These are phyloP conservation scores for Chaetogeoica ovagalla DNA, from an alignment of 2,888 invertebrate species.

Conservation along the genomic window DNA sequence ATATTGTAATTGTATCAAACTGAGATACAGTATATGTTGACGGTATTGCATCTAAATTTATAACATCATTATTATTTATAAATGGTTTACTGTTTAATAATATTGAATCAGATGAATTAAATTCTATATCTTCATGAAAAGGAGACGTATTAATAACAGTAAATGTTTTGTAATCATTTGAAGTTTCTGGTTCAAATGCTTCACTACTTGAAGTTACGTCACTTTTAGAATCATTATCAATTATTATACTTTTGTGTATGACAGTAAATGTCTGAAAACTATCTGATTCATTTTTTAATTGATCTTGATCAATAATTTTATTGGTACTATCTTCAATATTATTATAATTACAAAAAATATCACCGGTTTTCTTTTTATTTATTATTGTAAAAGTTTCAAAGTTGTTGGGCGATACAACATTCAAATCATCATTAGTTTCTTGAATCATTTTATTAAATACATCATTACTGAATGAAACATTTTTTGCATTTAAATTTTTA, in stretches of 20 bases:
- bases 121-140: background rate
- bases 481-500: background rate
- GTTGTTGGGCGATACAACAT: slow-evolving; percentile 22
- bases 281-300: slow-evolving; percentile 29
- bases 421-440: slow-evolving; percentile 31
- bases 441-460: background rate
- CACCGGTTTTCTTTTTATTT: slow-evolving; percentile 28
- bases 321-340: slow-evolving; percentile 3
- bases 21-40: background rate
- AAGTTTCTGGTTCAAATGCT: slow-evolving; percentile 21
- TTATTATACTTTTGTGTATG: slow-evolving; percentile 30
- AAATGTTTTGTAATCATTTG: slow-evolving; percentile 46
- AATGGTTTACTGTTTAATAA: slow-evolving; percentile 17
- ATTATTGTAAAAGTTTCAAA: slow-evolving; percentile 54
- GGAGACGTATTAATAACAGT: slow-evolving; percentile 31
- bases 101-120: slow-evolving; percentile 16
- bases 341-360: slow-evolving; percentile 23
- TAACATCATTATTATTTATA: slow-evolving; percentile 32
- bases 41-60: slow-evolving; percentile 24
- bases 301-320: slow-evolving; percentile 12
- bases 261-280: slow-evolving; percentile 45
- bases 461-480: background rate
- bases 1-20: slow-evolving; percentile 28
- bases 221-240: background rate
- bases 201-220: background rate